A percentile compares a stretch with the other conserved stretches of the same genome.
These are phyloP conservation scores for Nesometra sesokonis DNA, from an alignment of 35 echinoderm and acorn worm species.

Conservation along the genomic window DNA sequence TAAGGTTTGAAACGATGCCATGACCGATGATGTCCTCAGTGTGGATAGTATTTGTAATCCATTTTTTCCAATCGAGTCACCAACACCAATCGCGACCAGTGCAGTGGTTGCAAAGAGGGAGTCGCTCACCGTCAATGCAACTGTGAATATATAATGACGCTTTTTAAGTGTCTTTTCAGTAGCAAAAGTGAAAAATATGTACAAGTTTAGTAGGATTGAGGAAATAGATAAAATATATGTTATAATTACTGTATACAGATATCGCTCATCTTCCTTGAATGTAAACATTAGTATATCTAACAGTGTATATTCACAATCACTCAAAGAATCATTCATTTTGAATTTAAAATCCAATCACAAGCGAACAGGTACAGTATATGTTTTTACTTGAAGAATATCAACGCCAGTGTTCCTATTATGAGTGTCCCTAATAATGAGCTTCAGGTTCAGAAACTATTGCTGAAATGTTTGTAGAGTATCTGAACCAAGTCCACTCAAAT, in stretches of 20 bases:
- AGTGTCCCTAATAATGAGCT: too few relatives aligned
- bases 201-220: neutral
- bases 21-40: neutral
- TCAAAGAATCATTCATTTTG: neutral
- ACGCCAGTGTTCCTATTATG: too few relatives aligned
- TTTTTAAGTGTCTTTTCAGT: neutral
- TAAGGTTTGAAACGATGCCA: neutral
- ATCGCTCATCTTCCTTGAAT: neutral
- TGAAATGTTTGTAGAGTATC: too few relatives aligned
- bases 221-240: neutral
- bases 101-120: neutral
- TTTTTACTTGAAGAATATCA: too few relatives aligned
- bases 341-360: too few relatives aligned
- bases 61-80: neutral
- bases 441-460: too few relatives aligned
- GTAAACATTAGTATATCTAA: neutral
- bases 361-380: too few relatives aligned
- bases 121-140: neutral
- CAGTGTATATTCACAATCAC: neutral
- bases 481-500: too few relatives aligned
- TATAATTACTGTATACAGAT: neutral
- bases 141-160: neutral
- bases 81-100: neutral
- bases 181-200: neutral
- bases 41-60: neutral